Percentiles rank a stretch among this genome's conserved stretches.
Evolutionary conservation across 2,113 vertebrate genomes (phyloP).

Genomic region (Passer domesticus): DNA sequence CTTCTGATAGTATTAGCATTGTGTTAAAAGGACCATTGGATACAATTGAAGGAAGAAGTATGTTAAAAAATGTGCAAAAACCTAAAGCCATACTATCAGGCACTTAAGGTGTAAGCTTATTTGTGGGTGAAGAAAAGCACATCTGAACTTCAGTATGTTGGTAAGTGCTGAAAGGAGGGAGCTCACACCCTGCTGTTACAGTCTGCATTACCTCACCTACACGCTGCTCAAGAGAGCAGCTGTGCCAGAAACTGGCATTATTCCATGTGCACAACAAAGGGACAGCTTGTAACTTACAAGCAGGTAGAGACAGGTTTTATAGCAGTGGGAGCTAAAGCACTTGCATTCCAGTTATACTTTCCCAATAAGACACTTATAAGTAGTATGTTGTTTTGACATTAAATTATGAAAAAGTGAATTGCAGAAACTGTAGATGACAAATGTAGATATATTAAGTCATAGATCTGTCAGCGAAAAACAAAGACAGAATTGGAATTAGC

Average conservation of each 20-base stretch:
- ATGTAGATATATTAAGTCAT: neutral
- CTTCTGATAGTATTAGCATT: neutral
- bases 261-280: neutral
- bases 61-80: neutral
- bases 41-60: neutral
- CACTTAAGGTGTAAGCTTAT: neutral
- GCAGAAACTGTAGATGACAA: neutral
- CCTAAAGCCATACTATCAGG: neutral
- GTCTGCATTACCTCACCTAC: neutral
- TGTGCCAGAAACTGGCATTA: neutral
- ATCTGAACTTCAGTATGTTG: neutral
- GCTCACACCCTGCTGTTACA: neutral
- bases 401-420: neutral
- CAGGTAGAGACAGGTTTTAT: slow-evolving; percentile 23
- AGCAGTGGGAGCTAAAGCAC: neutral
- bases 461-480: neutral
- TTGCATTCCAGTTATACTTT: neutral
- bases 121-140: neutral
- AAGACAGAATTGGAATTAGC: neutral
- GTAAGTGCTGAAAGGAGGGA: neutral
- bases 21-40: neutral
- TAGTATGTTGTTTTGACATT: neutral
- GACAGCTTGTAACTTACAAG: neutral
- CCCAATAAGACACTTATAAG: neutral
- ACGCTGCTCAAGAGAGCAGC: neutral